Conservation (phyloP, 2,888 invertebrate species). For the Lampropteryx suffumata region DNA sequence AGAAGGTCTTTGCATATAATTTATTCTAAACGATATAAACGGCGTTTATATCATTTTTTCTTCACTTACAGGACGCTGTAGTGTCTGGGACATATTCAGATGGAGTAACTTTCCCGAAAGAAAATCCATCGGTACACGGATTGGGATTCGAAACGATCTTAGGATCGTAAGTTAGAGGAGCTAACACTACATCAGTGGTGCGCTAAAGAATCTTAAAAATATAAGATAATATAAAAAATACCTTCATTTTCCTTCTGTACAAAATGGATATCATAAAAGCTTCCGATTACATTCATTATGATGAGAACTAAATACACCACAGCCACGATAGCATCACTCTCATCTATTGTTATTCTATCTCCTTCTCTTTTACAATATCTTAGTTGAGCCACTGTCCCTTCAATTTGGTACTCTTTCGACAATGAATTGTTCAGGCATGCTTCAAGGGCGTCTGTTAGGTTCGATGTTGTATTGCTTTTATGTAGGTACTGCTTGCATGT, state of each 20-base stretch:
- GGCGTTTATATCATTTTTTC: too few relatives aligned
- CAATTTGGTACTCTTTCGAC: constrained; percentile 53
- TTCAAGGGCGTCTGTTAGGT: constrained; percentile 53
- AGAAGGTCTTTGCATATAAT: too few relatives aligned
- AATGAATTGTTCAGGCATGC: constrained; percentile 63
- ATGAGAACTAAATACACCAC: constrained; percentile 49
- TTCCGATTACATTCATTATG: constrained; percentile 57
- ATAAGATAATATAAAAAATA: not conserved
- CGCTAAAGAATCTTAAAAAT: too few relatives aligned
- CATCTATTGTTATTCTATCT: constrained; percentile 46
- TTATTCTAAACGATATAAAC: too few relatives aligned
- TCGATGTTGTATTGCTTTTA: constrained; percentile 34
- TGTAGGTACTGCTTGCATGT: constrained; percentile 50
- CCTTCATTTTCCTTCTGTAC: constrained; percentile 36
- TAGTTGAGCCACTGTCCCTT: constrained; percentile 51
- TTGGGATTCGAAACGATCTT: too few relatives aligned
- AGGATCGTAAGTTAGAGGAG: too few relatives aligned
- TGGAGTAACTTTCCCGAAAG: too few relatives aligned
- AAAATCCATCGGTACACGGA: too few relatives aligned
- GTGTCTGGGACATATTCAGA: too few relatives aligned
- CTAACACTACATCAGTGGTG: too few relatives aligned
- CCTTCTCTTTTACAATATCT: constrained; percentile 56
- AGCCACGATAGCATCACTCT: constrained; percentile 54
- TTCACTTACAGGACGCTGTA: too few relatives aligned
- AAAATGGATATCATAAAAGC: constrained; percentile 51